Evolutionary conservation across 2,888 invertebrate species (phyloP).

Genomic region (Sipha maydis): DNA sequence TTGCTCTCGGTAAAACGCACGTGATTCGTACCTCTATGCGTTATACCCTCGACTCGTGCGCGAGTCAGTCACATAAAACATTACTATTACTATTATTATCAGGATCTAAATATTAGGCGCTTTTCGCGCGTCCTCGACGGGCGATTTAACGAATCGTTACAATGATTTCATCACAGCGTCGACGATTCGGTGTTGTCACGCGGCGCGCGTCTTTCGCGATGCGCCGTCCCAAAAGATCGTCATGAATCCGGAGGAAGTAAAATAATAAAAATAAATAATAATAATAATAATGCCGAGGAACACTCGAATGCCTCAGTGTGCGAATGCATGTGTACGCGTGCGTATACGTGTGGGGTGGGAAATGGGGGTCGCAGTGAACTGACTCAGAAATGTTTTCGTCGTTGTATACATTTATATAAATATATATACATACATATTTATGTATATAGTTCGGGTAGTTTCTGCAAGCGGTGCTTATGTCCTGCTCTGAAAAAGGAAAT

Average conservation of each 20-base stretch:
- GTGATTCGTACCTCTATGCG: too few relatives aligned
- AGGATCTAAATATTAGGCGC: background rate
- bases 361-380: background rate
- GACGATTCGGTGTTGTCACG: background rate
- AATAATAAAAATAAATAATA: slow-evolving; percentile 2
- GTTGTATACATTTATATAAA: too few relatives aligned
- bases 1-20: too few relatives aligned
- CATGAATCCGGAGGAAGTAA: slow-evolving; percentile 45
- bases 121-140: background rate
- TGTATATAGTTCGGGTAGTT: too few relatives aligned
- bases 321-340: background rate
- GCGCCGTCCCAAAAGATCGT: slow-evolving; percentile 1
- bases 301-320: background rate
- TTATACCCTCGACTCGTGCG: too few relatives aligned
- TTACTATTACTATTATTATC: background rate
- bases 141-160: background rate
- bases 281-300: slow-evolving; percentile 28
- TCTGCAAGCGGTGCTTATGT: background rate
- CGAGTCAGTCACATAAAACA: background rate
- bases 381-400: slow-evolving; percentile 16
- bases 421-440: too few relatives aligned
- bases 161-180: background rate
- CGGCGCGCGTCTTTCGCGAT: background rate
- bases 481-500: slow-evolving; percentile 45
- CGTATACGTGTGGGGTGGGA: background rate